These are phyloP conservation scores for Lagopus leucura DNA, from an alignment of 2,113 vertebrate genomes.

Conservation along the genomic window DNA sequence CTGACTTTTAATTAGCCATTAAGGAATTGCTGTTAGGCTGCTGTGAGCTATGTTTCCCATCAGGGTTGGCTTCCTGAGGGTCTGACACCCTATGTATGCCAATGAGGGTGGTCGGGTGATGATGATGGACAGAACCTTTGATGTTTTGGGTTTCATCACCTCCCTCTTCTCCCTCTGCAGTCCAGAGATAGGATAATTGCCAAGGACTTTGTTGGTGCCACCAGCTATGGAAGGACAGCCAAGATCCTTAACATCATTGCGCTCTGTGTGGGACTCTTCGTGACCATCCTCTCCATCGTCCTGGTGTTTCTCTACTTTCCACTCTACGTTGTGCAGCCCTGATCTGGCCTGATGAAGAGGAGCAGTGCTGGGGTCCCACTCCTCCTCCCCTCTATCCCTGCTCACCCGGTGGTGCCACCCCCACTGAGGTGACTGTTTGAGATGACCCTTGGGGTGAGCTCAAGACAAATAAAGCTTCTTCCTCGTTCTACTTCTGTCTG, in stretches of 20 bases:
- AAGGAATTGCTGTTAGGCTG: neutral
- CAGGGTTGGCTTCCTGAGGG: neutral
- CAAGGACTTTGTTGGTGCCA: rapidly evolving
- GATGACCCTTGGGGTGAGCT: rapidly evolving
- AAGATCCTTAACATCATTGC: neutral
- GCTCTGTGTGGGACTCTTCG: rapidly evolving
- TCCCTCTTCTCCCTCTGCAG: neutral
- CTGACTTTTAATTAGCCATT: neutral
- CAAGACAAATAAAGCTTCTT: neutral
- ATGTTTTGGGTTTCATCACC: too few relatives aligned
- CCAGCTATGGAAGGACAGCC: neutral
- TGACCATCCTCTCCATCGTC: rapidly evolving
- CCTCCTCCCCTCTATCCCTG: neutral
- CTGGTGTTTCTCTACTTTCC: neutral
- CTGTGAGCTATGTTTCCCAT: rapidly evolving
- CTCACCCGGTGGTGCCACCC: neutral
- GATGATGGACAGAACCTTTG: rapidly evolving
- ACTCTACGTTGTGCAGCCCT: neutral
- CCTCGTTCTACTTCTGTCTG: too few relatives aligned
- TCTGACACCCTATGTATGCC: rapidly evolving
- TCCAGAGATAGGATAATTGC: neutral
- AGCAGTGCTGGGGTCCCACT: rapidly evolving
- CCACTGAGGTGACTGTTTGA: rapidly evolving
- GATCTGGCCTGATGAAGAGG: neutral
- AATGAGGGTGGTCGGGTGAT: neutral